A percentile compares a stretch with the other conserved stretches of the same genome.
phyloP scores from a whole-genome alignment of 2,888 invertebrate species.

The Oscheius onirici region DNA sequence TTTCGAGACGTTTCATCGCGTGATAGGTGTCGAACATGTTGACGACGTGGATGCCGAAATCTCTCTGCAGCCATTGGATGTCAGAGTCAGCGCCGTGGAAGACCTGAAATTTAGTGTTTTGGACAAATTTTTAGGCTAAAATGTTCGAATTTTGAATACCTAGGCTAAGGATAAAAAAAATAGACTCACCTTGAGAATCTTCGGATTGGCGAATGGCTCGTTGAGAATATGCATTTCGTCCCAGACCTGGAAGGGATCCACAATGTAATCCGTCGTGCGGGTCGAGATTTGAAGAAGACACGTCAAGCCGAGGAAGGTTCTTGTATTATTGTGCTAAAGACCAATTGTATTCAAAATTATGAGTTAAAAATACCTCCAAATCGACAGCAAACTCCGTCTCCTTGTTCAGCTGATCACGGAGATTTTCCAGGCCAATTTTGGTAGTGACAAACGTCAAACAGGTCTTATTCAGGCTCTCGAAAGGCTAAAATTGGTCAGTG shows the following conservation, averaged over 20 bases:
- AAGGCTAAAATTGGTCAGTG: constrained; percentile 69
- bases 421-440: constrained; percentile 77
- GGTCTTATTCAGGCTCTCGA: constrained; percentile 78
- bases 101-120: constrained; percentile 75
- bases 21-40: constrained; percentile 90
- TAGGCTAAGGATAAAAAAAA: neutral
- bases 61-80: constrained; percentile 91
- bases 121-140: neutral
- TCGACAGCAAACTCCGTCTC: constrained; percentile 87
- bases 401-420: constrained; percentile 79
- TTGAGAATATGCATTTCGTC: constrained; percentile 85
- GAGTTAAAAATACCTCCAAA: constrained; percentile 75
- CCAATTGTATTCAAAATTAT: too few species aligned
- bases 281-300: constrained; percentile 94
- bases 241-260: constrained; percentile 87
- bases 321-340: constrained; percentile 84
- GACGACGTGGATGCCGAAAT: constrained; percentile 91
- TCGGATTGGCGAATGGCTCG: constrained; percentile 87
- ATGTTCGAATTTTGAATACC: neutral
- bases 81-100: constrained; percentile 91
- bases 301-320: constrained; percentile 91
- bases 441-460: constrained; percentile 80
- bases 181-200: constrained; percentile 82
- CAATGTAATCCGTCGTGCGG: constrained; percentile 82
- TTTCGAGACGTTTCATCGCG: constrained; percentile 55